Evolutionary conservation across 1,140 invertebrate species (phyloP), one percentile per base, ranked within the genome.

Genomic region (Bombus fervidus): DNA sequence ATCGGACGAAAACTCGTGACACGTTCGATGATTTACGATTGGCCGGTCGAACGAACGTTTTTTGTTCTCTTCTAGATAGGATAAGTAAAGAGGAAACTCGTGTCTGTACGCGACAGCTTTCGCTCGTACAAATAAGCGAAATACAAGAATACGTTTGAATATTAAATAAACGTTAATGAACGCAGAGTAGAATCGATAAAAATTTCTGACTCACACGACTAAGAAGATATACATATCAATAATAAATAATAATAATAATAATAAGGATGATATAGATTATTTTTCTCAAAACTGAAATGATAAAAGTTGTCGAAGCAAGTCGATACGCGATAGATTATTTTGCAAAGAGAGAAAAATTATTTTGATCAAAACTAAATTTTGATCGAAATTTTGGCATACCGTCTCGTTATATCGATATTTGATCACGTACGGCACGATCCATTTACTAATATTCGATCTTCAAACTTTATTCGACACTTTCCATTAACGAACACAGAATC

Each of bases 1-100:
- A 76, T 76, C 81, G 43, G 10, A 18, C 15, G 43, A 39, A 28
- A 76, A 78, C n/a, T 77, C 22, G 31, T 69, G 82, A 59, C 82
- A n/a, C 34, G 37, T 34, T 68, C 72, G 18, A 78, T 83, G 82
- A 83, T 83, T 69, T 83, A 83, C n/a, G 74, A 78, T 41, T 37
- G 3, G 28, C 37, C 37, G 5, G 2, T 37, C 37, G 43, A 59
- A 43, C 18, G 3, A 28, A 31, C 8, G 8, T 53, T 34, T 37
- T 69, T 69, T 34, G 0, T 82, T 37, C 12, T 13, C 18, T 6
- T 43, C 9, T 53, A 12, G 28, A n/a, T 39, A 22, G 25, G 8
- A 82, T 62, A 72, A 22, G 28, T 18, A 10, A 62, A 62, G 13
- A 25, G 37, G 15, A 57, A 25, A n/a, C 31, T 5, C 28, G 31